Percentiles rank a stretch among this genome's conserved stretches.
These are phyloP conservation scores for Odobenus rosmarus DNA, from an alignment of 2,113 vertebrate genomes.

Conservation along the genomic window DNA sequence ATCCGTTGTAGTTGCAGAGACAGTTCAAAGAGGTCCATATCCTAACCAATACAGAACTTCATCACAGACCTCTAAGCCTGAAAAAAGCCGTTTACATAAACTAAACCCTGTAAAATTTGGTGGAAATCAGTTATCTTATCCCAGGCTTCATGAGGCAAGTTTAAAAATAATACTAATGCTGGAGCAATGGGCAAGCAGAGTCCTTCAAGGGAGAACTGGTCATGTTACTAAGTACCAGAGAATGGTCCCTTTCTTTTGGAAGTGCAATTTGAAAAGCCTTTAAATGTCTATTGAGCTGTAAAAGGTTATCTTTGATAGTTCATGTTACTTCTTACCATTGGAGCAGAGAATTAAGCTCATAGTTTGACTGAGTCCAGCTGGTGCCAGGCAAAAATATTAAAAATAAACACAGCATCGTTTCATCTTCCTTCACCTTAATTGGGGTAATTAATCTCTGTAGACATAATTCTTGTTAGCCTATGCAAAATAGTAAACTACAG, in stretches of 20 bases:
- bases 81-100: neutral
- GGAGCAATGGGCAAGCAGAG: neutral
- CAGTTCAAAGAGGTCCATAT: neutral
- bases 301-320: constrained; percentile 11
- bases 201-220: neutral
- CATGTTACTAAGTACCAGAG: neutral
- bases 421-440: neutral
- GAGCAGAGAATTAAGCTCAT: neutral
- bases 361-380: neutral
- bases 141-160: neutral
- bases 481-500: neutral
- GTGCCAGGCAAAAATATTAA: neutral
- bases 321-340: neutral
- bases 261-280: neutral
- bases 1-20: neutral
- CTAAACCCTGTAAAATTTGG: neutral
- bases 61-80: neutral
- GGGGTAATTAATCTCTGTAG: neutral
- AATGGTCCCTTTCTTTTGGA: neutral
- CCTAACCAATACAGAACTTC: neutral
- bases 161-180: neutral
- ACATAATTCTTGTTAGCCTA: neutral
- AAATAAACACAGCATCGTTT: neutral
- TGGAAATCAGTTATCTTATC: neutral
- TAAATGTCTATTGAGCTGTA: neutral